phyloP scores from a whole-genome alignment of 2,113 vertebrate genomes.

The Brachyhypopomus gauderio region DNA sequence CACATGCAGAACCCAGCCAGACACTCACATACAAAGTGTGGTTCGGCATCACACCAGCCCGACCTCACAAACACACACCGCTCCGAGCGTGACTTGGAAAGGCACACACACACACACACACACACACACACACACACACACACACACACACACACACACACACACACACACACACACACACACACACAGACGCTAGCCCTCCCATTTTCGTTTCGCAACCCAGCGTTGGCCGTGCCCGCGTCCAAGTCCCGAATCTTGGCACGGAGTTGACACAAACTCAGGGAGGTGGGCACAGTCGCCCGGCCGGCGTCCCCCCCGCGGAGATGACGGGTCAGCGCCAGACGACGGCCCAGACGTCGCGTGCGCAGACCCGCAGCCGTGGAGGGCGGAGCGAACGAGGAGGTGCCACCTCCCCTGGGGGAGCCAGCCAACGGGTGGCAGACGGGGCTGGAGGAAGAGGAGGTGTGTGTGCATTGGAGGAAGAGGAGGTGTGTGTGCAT shows the following conservation, averaged over 20 bases:
- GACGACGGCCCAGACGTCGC: slow-evolving; percentile 41
- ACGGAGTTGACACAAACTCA: slow-evolving; percentile 18
- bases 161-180: too few species aligned
- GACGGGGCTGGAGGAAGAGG: neutral
- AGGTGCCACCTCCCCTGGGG: slow-evolving; percentile 22
- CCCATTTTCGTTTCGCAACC: neutral
- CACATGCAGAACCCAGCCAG: too few species aligned
- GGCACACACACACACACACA: too few species aligned
- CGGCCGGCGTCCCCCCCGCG: slow-evolving; percentile 17
- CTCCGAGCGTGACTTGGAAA: neutral
- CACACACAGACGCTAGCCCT: slow-evolving; percentile 19
- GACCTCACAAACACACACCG: neutral
- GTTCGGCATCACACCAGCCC: neutral
- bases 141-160: too few species aligned
- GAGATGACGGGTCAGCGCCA: slow-evolving; percentile 34
- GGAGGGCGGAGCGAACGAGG: neutral
- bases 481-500: slow-evolving; percentile 28
- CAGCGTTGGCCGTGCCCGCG: neutral
- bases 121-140: too few species aligned
- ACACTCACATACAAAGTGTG: too few species aligned
- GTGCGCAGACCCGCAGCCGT: slow-evolving; percentile 38
- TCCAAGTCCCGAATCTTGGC: slow-evolving; percentile 26
- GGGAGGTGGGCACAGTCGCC: slow-evolving; percentile 26
- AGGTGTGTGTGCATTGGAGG: slow-evolving; percentile 26
- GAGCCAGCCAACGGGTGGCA: slow-evolving; percentile 5